Conservation (phyloP, 2,113 vertebrate genomes). For the Corythornis madagascariensis region DNA sequence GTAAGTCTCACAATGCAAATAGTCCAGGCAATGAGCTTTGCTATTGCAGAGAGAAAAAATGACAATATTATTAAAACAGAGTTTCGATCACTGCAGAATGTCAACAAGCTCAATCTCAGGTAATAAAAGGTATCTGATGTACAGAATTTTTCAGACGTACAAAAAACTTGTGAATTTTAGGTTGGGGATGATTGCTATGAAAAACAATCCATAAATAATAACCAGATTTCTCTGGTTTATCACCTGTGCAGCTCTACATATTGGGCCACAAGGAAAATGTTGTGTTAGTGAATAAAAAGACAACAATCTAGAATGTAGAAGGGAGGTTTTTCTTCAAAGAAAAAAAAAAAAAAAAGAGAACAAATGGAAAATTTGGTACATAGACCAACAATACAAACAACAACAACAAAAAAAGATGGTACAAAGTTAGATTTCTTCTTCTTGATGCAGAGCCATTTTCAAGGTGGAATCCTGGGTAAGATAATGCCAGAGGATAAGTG, state of each 20-base stretch:
- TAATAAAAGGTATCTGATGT: neutral
- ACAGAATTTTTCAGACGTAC: neutral
- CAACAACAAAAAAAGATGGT: neutral
- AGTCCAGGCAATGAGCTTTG: neutral
- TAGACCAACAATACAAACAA: neutral
- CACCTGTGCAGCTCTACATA: neutral
- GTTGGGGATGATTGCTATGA: neutral
- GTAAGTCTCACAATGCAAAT: neutral
- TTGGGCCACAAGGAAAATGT: neutral
- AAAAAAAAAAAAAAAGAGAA: neutral
- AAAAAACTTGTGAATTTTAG: neutral
- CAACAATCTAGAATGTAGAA: neutral
- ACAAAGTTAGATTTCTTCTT: neutral
- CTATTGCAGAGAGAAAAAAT: neutral
- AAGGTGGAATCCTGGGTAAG: neutral
- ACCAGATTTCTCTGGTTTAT: neutral
- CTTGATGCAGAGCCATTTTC: neutral
- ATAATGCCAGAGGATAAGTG: neutral
- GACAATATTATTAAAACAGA: neutral
- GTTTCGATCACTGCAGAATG: neutral
- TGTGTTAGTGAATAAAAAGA: neutral
- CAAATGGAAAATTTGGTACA: neutral
- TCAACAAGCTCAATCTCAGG: neutral
- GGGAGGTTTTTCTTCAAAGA: neutral
- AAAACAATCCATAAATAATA: neutral